Percentiles rank a stretch among this genome's conserved stretches.
Evolutionary conservation across 1,140 invertebrate genomes (phyloP).

Genomic region (Caenorhabditis briggsae): DNA sequence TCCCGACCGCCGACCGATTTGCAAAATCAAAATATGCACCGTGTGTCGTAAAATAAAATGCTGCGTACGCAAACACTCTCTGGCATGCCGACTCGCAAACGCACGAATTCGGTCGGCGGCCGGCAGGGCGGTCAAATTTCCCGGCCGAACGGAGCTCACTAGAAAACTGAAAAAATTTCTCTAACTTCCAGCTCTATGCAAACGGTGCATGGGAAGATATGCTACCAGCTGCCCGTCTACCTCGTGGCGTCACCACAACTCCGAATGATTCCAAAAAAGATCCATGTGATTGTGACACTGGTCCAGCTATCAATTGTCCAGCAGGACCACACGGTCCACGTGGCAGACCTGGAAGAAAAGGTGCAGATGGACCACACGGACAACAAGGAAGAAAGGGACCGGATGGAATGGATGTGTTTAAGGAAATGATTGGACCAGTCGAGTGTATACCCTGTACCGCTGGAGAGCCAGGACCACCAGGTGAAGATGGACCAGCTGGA

Average conservation of each 20-base stretch:
- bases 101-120: no score
- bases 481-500: not conserved
- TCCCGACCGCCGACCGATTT: no score
- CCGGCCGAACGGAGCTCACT: no score
- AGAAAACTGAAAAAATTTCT: not conserved
- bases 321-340: conserved; percentile 26
- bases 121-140: no score
- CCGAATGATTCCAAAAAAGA: conserved; percentile 15
- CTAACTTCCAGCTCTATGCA: conserved; percentile 23
- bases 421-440: conserved; percentile 42
- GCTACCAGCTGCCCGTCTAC: conserved; percentile 17
- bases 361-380: conserved; percentile 38
- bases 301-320: conserved; percentile 5
- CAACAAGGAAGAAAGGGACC: conserved; percentile 32
- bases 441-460: conserved; percentile 37
- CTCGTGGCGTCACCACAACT: not conserved
- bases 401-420: conserved; percentile 40
- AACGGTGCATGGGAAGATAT: conserved; percentile 49
- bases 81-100: no score
- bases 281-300: conserved; percentile 21
- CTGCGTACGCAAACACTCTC: no score
- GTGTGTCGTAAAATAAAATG: no score
- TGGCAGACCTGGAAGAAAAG: conserved; percentile 27
- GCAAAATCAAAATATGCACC: no score
- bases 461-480: conserved; percentile 17